These are phyloP conservation scores for Eciton burchellii DNA, from an alignment of 1,140 invertebrate genomes.

Conservation along the genomic window DNA sequence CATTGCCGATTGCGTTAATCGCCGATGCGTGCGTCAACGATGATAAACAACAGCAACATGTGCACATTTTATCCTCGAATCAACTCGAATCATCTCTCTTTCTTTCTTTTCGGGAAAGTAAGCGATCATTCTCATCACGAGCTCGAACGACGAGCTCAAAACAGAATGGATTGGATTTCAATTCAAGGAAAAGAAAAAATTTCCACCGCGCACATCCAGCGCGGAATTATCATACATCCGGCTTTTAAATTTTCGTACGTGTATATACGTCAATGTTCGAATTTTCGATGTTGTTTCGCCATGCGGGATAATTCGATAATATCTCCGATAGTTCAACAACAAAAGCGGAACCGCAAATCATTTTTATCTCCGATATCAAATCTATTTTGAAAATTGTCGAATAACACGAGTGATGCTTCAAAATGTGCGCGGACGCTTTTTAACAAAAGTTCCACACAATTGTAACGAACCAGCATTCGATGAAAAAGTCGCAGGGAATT, in stretches of 20 bases:
- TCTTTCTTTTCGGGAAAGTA: neutral
- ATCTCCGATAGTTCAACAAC: too few species aligned
- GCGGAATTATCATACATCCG: neutral
- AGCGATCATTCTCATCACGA: neutral
- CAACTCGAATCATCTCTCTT: neutral
- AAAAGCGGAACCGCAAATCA: neutral
- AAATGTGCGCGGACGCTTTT: constrained; percentile 52
- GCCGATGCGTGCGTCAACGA: constrained; percentile 22
- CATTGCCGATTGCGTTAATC: constrained; percentile 21
- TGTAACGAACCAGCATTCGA: neutral
- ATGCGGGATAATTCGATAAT: neutral
- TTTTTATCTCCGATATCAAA: neutral
- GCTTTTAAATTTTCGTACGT: neutral
- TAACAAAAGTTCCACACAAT: constrained; percentile 5
- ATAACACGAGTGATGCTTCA: neutral
- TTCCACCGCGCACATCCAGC: too few species aligned
- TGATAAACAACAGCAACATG: constrained; percentile 5
- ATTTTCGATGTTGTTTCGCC: too few species aligned
- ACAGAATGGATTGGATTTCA: neutral
- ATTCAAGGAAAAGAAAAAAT: neutral
- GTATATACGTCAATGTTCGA: neutral
- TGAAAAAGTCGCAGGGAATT: constrained; percentile 36
- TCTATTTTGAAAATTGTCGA: neutral
- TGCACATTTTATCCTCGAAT: neutral
- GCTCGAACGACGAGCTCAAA: neutral